phyloP scores from a whole-genome alignment of 2,113 vertebrate species.

The Aplodontia rufa region DNA sequence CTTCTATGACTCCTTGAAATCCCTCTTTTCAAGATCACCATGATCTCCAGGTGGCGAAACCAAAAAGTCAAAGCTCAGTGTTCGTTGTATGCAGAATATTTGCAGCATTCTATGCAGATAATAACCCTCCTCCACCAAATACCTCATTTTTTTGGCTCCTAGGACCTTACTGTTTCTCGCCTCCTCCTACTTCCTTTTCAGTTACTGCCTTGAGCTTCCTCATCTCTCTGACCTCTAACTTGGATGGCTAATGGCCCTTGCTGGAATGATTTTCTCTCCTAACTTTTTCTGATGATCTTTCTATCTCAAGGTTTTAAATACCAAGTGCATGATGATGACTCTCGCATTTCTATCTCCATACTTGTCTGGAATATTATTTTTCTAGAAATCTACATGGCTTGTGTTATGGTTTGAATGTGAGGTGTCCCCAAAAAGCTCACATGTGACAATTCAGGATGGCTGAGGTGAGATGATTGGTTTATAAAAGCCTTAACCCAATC shows the following conservation, averaged over 20 bases:
- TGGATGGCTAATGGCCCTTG: background rate
- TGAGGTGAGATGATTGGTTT: too few relatives aligned
- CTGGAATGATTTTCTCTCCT: background rate
- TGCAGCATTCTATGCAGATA: background rate
- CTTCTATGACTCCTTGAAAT: background rate
- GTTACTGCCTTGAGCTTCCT: background rate
- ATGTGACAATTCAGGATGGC: too few relatives aligned
- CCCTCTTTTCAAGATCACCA: background rate
- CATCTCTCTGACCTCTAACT: background rate
- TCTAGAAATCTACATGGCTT: background rate
- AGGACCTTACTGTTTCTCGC: background rate
- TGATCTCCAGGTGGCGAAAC: background rate
- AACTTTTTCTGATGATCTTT: background rate
- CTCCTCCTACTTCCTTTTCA: background rate
- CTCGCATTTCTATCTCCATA: background rate
- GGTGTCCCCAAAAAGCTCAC: too few relatives aligned
- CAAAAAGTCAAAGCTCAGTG: background rate
- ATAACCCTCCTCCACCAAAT: background rate
- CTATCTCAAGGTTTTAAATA: background rate
- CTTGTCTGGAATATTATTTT: background rate
- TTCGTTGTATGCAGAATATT: background rate
- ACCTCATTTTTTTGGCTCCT: background rate
- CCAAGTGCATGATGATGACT: background rate
- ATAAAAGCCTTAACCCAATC: too few relatives aligned
- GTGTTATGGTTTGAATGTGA: too few relatives aligned